Percentiles rank a stretch among this genome's conserved stretches.
These are phyloP conservation scores for Puma concolor DNA, from an alignment of 2,113 vertebrate genomes.

Conservation along the genomic window DNA sequence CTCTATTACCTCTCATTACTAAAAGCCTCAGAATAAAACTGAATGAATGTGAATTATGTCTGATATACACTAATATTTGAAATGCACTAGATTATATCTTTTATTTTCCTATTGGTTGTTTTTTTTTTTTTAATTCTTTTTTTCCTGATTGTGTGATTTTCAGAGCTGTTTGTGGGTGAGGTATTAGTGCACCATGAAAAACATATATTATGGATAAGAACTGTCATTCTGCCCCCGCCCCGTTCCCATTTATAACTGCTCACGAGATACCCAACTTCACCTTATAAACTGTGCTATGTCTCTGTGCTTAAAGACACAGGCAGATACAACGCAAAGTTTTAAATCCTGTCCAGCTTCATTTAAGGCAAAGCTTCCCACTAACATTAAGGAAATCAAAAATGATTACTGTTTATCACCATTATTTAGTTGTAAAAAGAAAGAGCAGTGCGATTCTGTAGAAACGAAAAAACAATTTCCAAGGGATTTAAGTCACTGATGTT, in stretches of 20 bases:
- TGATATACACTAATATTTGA: not conserved
- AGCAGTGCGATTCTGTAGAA: not conserved
- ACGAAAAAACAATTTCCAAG: not conserved
- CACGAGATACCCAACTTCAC: not conserved
- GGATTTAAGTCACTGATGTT: not conserved
- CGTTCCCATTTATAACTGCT: conserved; percentile 71
- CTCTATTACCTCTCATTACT: not conserved
- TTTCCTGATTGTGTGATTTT: conserved; percentile 58
- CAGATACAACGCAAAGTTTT: rapidly evolving
- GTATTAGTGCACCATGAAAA: not conserved
- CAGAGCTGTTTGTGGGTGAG: not conserved
- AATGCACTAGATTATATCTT: not conserved
- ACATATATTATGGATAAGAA: conserved; percentile 65
- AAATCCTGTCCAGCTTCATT: conserved; percentile 1
- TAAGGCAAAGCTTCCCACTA: not conserved
- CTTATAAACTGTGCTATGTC: conserved; percentile 43
- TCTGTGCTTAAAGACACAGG: conserved; percentile 8
- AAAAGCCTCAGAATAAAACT: conserved; percentile 21
- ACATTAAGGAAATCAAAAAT: not conserved
- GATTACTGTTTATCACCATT: not conserved
- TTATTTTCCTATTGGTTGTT: conserved; percentile 17
- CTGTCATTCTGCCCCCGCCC: not conserved
- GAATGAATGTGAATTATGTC: not conserved
- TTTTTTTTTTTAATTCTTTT: conserved; percentile 23
- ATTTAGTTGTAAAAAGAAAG: not conserved